Evolutionary conservation across 2,113 vertebrate genomes (phyloP).

Genomic region (Kryptolebias marmoratus): DNA sequence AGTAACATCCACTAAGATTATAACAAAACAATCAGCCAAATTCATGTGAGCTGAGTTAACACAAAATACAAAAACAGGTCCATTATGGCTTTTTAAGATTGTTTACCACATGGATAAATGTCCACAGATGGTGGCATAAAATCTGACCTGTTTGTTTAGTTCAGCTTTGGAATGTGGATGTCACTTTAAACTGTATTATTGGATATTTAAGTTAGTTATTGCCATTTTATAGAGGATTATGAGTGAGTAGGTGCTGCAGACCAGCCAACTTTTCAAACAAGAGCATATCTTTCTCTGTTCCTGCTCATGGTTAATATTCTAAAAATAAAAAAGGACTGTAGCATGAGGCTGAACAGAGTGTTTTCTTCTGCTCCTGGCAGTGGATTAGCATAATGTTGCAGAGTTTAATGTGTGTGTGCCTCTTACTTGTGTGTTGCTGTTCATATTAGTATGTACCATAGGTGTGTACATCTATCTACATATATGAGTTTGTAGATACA

Average conservation of each 20-base stretch:
- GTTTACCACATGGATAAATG: no score
- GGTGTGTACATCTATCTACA: not conserved
- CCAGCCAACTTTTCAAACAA: conserved; percentile 31
- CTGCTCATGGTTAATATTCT: conserved; percentile 72
- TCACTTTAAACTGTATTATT: conserved; percentile 19
- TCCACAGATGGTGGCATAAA: no score
- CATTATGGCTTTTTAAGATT: no score
- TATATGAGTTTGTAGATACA: conserved; percentile 12
- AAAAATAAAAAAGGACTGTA: conserved; percentile 76
- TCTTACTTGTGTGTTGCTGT: conserved; percentile 37
- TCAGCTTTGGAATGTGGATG: conserved; percentile 10
- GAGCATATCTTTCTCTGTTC: conserved; percentile 36
- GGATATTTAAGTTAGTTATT: conserved; percentile 4
- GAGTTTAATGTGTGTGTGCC: conserved; percentile 52
- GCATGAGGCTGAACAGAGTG: conserved; percentile 61
- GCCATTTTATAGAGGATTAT: conserved; percentile 8
- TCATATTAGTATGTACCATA: not conserved
- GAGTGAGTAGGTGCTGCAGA: conserved; percentile 33
- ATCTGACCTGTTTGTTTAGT: not conserved
- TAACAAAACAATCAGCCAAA: no score
- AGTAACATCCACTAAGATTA: no score
- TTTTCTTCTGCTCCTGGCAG: conserved; percentile 65
- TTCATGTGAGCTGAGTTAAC: no score
- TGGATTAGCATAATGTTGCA: conserved; percentile 75
- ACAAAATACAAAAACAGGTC: no score